These are phyloP conservation scores for Bagarius yarrelli DNA, from an alignment of 2,113 vertebrate genomes.

Conservation along the genomic window DNA sequence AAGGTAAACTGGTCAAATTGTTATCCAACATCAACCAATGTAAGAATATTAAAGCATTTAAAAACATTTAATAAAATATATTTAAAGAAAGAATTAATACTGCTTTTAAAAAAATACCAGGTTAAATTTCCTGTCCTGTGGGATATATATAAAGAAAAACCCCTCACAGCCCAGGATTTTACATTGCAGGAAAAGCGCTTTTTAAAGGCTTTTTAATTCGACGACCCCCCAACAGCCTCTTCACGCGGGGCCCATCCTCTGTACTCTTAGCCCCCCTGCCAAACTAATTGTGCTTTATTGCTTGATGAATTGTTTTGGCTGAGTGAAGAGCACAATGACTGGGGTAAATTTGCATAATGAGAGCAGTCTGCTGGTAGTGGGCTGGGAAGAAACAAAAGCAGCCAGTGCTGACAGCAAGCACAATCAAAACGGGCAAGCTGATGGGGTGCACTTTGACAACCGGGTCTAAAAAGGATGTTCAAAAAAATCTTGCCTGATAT, in stretches of 20 bases:
- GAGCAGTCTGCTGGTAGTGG: constrained; percentile 61
- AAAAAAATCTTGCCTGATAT: neutral
- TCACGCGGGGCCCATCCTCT: constrained; percentile 33
- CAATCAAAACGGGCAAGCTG: constrained; percentile 59
- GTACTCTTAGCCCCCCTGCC: constrained; percentile 40
- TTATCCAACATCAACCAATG: neutral
- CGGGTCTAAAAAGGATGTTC: constrained; percentile 27
- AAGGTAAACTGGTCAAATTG: neutral
- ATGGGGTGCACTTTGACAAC: constrained; percentile 50
- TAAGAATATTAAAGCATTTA: neutral
- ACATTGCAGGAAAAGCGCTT: constrained; percentile 32
- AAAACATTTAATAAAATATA: neutral
- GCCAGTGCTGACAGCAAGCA: constrained; percentile 61
- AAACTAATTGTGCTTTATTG: constrained; percentile 61
- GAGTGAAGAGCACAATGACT: constrained; percentile 65
- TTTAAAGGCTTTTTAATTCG: constrained; percentile 38
- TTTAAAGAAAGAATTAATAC: neutral
- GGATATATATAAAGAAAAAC: neutral
- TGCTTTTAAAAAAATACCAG: neutral
- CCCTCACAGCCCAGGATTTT: constrained; percentile 20
- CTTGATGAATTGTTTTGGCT: constrained; percentile 68
- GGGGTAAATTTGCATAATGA: constrained; percentile 70
- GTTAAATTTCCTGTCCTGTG: neutral
- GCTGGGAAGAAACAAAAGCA: constrained; percentile 54
- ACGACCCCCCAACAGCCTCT: constrained; percentile 30